Base-by-base conservation (phyloP, 2,797 vertebrate species). In the Tarsius wallacei region DNA sequence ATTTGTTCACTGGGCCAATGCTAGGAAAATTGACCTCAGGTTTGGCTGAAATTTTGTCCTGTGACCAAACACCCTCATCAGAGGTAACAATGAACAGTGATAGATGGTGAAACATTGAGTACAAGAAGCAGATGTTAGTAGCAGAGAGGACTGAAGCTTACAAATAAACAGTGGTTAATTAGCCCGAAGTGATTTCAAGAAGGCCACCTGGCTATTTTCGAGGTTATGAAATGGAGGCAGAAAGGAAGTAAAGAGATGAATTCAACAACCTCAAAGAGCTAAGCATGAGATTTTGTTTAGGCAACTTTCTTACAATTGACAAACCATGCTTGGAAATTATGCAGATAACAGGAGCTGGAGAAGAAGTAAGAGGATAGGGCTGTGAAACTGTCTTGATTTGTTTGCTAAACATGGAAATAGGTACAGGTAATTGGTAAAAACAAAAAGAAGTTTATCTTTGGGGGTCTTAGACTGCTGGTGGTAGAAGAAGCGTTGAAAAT, bases 91-190 rank as follows among this genome's bases (percentile, higher is more conserved):
- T 24, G 90, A 93, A 36, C 78, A 91, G 90, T 89, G 90, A 94
- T 91, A 73, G 53, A 90, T 93, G 73, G 68, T 16, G 22, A 96
- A 95, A 95, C 88, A 64, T 7, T 55, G 93, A 94, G 19, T 81
- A 89, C 83, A 91, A 84, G 95, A 96, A 94, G 82, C 97, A 97
- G 94, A 93, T 87, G n/a, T 93, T 61, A 61, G 76, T 47, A 81
- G 74, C 63, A 64, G 66, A 77, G 86, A 57, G 82, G 89, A 89
- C 66, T 4, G 26, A 90, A 13, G 71, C 84, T 93, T 90, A 82
- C 93, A 97, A 93, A 94, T 96, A 95, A 97, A 94, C 84, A 94
- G 71, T 36, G 93, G 59, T 91, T 94, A 95, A 97, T 96, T 89
- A 94, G 81, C 73, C 71, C 68, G 26, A 15, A 14, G 66, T 95